Base-by-base conservation (phyloP, 2,113 vertebrate genomes). In the Seriola rivoliana region DNA sequence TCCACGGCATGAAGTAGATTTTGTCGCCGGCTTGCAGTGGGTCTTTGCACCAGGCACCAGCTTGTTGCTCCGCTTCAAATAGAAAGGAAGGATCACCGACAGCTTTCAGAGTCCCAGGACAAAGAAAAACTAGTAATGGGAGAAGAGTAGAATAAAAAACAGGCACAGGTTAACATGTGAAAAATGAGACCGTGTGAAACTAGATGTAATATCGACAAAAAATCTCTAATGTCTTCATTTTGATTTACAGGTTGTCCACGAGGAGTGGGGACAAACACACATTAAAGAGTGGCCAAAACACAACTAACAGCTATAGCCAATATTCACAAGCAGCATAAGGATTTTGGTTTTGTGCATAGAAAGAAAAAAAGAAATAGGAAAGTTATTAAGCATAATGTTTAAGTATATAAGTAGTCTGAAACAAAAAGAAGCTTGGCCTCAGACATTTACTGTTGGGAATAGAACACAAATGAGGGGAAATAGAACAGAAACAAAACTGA, bases 1-100 rank as follows among this genome's bases (percentile, higher is more conserved):
- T 99, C 98, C 98, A 99, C 72, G 98, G 98, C 98, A 99, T 99
- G 93, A 99, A 99, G 95, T 99, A 99, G 93, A 99, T 98, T 96
- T 99, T 99, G 96, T 99, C 98, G 81, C 96, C 98, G 42, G 98
- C 97, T 94, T 99, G 98, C 66, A 99, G 97, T 66, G 98, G 98
- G 92, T 99, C 98, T 95, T 99, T 99, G 94, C 98, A 99, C 98
- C 98, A 99, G 90, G 98, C 97, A 78, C 98, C 98, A n/a, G 98
- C 98, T 95, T 99, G 99, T 92, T 99, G 98, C 89, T 99, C 98
- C 91, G 97, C 98, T 96, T 99, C 97, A 92, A 97, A 99, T 81
- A 98, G 96, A 96, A 97, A 97, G 71, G 98, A 97, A 73, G 98
- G 96, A 82, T 99, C 98, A 95, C 97, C 97, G 83, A 99, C 96